Conservation (phyloP, 2,888 invertebrate species). For the Nipponacmea schrenckii region DNA sequence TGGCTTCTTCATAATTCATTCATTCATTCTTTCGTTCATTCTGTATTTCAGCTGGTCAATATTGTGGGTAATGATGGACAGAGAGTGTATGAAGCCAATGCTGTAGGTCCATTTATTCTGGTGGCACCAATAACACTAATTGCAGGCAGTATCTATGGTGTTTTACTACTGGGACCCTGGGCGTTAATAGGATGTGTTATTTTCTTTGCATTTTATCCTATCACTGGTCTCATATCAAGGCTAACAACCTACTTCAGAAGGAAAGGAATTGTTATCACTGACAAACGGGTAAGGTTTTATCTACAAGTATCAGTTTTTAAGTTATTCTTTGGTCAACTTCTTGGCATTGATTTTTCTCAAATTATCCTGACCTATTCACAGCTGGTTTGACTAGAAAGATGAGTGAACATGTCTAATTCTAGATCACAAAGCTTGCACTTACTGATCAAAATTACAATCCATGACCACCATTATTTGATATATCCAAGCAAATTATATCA, state of each 20-base stretch:
- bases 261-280: conserved; percentile 50
- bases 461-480: too few relatives aligned
- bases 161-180: conserved; percentile 71
- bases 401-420: too few relatives aligned
- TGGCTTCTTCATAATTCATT: too few relatives aligned
- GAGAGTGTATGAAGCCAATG: conserved; percentile 71
- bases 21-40: too few relatives aligned
- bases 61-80: conserved; percentile 73
- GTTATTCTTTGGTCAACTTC: too few relatives aligned
- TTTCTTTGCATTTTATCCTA: conserved; percentile 71
- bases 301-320: background rate
- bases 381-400: too few relatives aligned
- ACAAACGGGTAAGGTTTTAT: conserved; percentile 47
- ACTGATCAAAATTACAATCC: too few relatives aligned
- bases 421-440: too few relatives aligned
- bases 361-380: too few relatives aligned
- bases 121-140: conserved; percentile 72
- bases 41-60: conserved; percentile 70
- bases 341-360: too few relatives aligned
- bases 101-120: conserved; percentile 71
- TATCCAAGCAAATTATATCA: too few relatives aligned
- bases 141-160: conserved; percentile 70
- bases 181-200: conserved; percentile 71
- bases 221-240: conserved; percentile 69
- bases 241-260: conserved; percentile 47